These are phyloP conservation scores for Aix galericulata DNA, from an alignment of 2,113 vertebrate species.

Conservation along the genomic window DNA sequence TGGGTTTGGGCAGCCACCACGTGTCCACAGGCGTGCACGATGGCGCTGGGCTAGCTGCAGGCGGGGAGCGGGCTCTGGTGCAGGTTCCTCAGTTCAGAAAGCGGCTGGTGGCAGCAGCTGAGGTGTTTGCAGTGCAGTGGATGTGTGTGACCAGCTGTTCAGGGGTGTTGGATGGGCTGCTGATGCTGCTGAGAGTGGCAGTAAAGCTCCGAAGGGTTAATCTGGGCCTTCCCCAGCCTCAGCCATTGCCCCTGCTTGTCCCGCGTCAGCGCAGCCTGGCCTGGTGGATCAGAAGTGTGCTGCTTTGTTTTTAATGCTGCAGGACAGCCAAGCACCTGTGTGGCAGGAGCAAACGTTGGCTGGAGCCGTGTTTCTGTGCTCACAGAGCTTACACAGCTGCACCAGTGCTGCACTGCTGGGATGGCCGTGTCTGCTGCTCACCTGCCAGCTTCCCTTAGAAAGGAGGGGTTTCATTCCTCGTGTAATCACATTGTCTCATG, in stretches of 20 bases:
- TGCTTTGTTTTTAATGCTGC: neutral
- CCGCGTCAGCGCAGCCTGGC: neutral
- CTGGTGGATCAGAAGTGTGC: neutral
- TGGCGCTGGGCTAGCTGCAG: neutral
- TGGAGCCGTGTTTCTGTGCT: neutral
- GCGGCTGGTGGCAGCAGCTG: neutral
- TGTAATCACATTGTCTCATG: neutral
- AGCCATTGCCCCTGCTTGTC: neutral
- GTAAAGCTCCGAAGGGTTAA: neutral
- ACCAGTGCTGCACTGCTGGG: neutral
- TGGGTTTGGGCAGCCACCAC: neutral
- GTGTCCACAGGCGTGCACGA: neutral
- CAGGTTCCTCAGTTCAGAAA: neutral
- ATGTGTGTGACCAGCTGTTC: neutral
- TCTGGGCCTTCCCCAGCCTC: neutral
- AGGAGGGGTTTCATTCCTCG: neutral
- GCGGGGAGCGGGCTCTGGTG: neutral
- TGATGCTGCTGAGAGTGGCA: neutral
- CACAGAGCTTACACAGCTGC: no score
- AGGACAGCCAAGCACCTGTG: neutral
- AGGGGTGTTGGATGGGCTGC: neutral
- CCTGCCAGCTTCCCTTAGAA: neutral
- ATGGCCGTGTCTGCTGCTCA: neutral
- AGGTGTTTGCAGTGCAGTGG: fast-evolving
- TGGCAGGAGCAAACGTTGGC: no score